These are phyloP conservation scores for Dicrurus megarhynchus DNA, from an alignment of 2,113 vertebrate genomes.

Conservation along the genomic window DNA sequence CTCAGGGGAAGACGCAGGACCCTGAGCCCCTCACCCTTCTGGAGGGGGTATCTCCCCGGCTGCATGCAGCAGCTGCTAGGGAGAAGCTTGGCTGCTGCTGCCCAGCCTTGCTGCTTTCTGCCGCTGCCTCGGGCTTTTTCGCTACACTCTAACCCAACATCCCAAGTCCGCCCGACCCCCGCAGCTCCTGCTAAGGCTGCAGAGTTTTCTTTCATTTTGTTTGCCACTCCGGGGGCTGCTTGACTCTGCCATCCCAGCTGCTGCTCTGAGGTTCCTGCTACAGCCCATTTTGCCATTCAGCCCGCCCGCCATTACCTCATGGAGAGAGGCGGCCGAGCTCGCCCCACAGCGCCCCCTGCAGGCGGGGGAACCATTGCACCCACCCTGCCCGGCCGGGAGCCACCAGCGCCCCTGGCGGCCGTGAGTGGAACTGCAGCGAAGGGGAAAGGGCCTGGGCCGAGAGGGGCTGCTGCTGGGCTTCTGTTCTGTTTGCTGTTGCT, in stretches of 20 bases:
- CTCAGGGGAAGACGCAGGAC: background rate
- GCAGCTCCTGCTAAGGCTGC: background rate
- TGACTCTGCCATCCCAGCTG: background rate
- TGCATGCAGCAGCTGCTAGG: too few relatives aligned
- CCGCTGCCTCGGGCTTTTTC: background rate
- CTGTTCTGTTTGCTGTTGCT: background rate
- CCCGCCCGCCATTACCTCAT: fast-evolving
- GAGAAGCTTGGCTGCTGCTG: background rate
- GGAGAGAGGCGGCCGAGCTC: background rate
- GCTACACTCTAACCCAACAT: background rate
- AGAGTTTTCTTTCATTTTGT: background rate
- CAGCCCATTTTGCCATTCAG: background rate
- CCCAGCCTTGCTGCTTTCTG: background rate
- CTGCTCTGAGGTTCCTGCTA: background rate
- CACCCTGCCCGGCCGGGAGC: background rate
- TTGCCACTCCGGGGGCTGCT: background rate
- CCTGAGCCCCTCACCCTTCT: fast-evolving
- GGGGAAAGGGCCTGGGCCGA: background rate
- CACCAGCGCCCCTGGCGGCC: background rate
- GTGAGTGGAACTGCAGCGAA: background rate
- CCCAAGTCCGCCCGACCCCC: background rate
- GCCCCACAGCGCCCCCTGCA: background rate
- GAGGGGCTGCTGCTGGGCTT: background rate
- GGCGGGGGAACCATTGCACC: background rate
- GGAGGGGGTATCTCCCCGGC: fast-evolving